Conservation (phyloP, 2,113 vertebrate species). For the Pomatostomus ruficeps region DNA sequence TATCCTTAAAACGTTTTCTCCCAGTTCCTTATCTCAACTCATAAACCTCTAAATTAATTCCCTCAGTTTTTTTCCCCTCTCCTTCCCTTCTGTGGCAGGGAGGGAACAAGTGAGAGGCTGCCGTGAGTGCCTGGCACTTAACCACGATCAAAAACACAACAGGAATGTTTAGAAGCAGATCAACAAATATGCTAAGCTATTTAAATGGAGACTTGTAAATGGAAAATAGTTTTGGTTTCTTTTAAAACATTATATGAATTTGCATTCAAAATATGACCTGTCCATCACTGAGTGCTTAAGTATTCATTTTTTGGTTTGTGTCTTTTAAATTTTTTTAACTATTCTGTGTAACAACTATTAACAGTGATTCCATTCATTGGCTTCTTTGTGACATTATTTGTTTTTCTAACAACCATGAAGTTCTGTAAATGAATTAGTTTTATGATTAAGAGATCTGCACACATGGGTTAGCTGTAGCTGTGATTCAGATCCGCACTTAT, state of each 20-base stretch:
- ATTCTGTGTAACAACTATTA: not conserved
- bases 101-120: too few relatives aligned
- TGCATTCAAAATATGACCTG: not conserved
- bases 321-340: not conserved
- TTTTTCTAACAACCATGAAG: not conserved
- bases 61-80: too few relatives aligned
- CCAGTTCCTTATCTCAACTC: too few relatives aligned
- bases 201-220: not conserved
- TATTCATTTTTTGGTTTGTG: not conserved
- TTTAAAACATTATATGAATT: not conserved
- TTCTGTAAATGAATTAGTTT: not conserved
- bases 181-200: not conserved
- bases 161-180: not conserved
- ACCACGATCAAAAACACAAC: too few relatives aligned
- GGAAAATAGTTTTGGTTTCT: not conserved
- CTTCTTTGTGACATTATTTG: not conserved
- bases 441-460: not conserved
- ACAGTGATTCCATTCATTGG: not conserved
- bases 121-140: too few relatives aligned
- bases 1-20: too few relatives aligned
- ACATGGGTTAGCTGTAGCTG: not conserved
- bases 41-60: too few relatives aligned
- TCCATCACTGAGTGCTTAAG: not conserved
- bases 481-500: not conserved
- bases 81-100: too few relatives aligned